Conservation (phyloP, 2,797 vertebrate species). For the Euthynnus affinis region DNA sequence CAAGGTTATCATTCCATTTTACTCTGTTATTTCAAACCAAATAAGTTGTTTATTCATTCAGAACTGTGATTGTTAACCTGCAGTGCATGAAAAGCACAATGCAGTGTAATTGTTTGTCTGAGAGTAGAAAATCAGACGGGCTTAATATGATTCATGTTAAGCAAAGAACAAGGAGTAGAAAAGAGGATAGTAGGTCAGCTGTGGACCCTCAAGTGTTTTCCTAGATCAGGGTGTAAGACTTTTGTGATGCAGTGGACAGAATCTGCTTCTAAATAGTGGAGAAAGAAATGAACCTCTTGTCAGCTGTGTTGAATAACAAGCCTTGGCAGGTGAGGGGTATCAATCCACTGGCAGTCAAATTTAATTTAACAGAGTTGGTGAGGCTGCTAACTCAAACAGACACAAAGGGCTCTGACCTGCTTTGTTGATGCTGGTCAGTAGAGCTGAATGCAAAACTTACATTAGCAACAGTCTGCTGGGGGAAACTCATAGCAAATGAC, state of each 20-base stretch:
- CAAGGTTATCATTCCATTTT: neutral
- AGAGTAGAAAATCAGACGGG: neutral
- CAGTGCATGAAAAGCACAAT: neutral
- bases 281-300: constrained; percentile 10
- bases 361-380: constrained; percentile 23
- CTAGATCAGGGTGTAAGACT: constrained; percentile 16
- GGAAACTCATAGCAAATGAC: neutral
- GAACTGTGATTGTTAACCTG: constrained; percentile 4
- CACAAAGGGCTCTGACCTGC: constrained; percentile 29
- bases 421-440: constrained; percentile 22
- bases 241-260: neutral
- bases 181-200: constrained; percentile 15
- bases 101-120: neutral
- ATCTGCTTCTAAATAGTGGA: constrained; percentile 6
- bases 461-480: neutral
- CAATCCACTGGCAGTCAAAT: constrained; percentile 33
- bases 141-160: constrained; percentile 1
- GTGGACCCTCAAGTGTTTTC: constrained; percentile 12
- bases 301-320: constrained; percentile 15
- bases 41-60: neutral
- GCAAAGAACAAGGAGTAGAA: neutral
- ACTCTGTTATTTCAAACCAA: neutral
- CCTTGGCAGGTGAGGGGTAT: constrained; percentile 40
- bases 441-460: constrained; percentile 3
- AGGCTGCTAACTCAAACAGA: constrained; percentile 27